A percentile compares a stretch with the other conserved stretches of the same genome.
Conservation (phyloP, 2,888 invertebrate genomes). For the Machimus atricapillus region DNA sequence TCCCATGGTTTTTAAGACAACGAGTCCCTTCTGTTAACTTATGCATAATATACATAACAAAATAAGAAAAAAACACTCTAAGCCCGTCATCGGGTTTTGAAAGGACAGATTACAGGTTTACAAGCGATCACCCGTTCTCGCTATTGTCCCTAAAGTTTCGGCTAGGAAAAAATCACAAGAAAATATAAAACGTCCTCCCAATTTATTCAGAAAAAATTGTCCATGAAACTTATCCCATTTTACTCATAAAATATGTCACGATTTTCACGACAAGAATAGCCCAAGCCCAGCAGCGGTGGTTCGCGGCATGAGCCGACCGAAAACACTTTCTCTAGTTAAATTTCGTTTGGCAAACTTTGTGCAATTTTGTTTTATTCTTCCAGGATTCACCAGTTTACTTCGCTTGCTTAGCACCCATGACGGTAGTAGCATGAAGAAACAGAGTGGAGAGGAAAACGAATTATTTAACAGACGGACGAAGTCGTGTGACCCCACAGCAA, state of each 20-base stretch:
- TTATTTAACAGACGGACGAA: neutral
- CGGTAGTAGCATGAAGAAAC: neutral
- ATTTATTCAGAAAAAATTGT: constrained; percentile 9
- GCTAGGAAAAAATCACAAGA: neutral
- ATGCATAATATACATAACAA: neutral
- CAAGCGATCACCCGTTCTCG: neutral
- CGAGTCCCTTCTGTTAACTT: too few species aligned
- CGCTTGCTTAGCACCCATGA: neutral
- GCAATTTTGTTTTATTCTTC: neutral
- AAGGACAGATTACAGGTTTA: neutral
- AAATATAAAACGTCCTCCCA: neutral
- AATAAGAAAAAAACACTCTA: neutral
- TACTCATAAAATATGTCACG: constrained; percentile 16
- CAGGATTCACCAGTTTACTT: neutral
- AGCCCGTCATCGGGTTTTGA: neutral
- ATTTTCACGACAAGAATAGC: constrained; percentile 3
- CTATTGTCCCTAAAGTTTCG: neutral
- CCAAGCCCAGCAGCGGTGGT: neutral
- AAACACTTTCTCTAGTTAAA: constrained; percentile 30
- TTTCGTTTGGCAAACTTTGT: constrained; percentile 18
- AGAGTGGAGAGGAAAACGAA: neutral
- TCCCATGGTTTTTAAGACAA: neutral
- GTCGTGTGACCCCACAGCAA: neutral
- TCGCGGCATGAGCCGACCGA: neutral
- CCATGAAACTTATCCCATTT: constrained; percentile 5